phyloP scores from a whole-genome alignment of 2,888 invertebrate species.

The Anaspis maculata region DNA sequence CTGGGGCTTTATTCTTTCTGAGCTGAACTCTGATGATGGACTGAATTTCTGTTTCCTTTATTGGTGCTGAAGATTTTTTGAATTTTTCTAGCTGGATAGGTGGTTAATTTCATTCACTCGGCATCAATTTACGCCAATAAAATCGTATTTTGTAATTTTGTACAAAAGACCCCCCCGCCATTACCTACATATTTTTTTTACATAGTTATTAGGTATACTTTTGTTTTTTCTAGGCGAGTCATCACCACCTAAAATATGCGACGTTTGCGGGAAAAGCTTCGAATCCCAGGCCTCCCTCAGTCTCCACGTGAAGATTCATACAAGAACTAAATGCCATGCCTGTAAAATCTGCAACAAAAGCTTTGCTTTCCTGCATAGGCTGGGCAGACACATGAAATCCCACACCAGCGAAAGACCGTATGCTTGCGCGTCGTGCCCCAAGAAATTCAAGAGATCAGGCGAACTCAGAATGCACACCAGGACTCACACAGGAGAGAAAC shows the following conservation, averaged over 20 bases:
- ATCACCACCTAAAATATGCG: constrained; percentile 23
- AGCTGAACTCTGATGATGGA: too few relatives aligned
- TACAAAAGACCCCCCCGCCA: constrained; percentile 9
- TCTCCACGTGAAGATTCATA: constrained; percentile 30
- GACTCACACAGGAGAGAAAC: too few relatives aligned
- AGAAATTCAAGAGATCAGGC: constrained; percentile 3
- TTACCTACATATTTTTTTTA: constrained; percentile 7
- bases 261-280: constrained; percentile 24
- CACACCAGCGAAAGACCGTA: constrained; percentile 14
- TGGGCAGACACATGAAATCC: constrained; percentile 34
- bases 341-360: constrained; percentile 27
- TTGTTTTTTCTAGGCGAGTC: constrained; percentile 24
- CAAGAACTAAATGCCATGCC: constrained; percentile 25
- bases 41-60: too few relatives aligned
- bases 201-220: constrained; percentile 2
- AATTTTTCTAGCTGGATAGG: constrained; percentile 25
- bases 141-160: too few relatives aligned
- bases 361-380: constrained; percentile 26
- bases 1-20: too few relatives aligned
- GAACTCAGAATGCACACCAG: too few relatives aligned
- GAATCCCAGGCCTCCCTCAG: constrained; percentile 23
- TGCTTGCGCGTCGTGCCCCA: constrained; percentile 18
- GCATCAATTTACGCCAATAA: constrained; percentile 20
- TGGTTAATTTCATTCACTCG: constrained; percentile 26
- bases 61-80: too few relatives aligned